These are phyloP conservation scores for Odontocolon sp. DNA, from an alignment of 2,888 invertebrate genomes.

Conservation along the genomic window DNA sequence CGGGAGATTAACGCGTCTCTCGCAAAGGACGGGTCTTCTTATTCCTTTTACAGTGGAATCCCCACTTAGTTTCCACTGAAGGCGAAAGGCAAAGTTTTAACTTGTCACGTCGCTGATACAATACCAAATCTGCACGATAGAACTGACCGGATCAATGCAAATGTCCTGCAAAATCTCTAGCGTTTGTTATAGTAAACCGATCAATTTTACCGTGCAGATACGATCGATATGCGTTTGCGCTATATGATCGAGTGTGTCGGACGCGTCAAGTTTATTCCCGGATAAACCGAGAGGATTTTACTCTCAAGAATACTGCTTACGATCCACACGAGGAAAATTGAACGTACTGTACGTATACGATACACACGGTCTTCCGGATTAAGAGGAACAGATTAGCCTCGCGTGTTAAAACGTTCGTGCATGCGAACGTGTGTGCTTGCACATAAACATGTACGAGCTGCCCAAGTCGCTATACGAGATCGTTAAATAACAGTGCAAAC, in stretches of 20 bases:
- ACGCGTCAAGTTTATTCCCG: constrained; percentile 12
- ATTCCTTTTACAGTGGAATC: constrained; percentile 16
- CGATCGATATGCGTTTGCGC: not conserved
- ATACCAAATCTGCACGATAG: too few species aligned
- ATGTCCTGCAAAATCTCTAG: too few species aligned
- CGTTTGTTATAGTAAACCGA: too few species aligned
- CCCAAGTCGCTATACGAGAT: not conserved
- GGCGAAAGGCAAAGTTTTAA: constrained; percentile 49
- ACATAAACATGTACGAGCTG: not conserved
- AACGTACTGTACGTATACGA: not conserved
- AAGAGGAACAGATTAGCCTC: constrained; percentile 3
- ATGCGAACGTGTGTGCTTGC: not conserved
- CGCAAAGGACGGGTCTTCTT: constrained; percentile 8
- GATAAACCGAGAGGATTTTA: constrained; percentile 21
- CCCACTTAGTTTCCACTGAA: constrained; percentile 3
- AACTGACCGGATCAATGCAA: too few species aligned
- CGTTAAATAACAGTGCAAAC: constrained; percentile 36
- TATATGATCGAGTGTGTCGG: not conserved
- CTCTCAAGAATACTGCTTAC: not conserved
- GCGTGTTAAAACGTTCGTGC: not conserved
- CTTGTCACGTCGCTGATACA: not conserved
- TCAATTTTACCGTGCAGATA: not conserved
- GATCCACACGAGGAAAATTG: not conserved
- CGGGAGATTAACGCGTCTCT: constrained; percentile 33
- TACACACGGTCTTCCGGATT: not conserved